Percentiles rank a stretch among this genome's conserved stretches.
Evolutionary conservation across 2,113 vertebrate genomes (phyloP).

Genomic region (Maccullochella peelii): DNA sequence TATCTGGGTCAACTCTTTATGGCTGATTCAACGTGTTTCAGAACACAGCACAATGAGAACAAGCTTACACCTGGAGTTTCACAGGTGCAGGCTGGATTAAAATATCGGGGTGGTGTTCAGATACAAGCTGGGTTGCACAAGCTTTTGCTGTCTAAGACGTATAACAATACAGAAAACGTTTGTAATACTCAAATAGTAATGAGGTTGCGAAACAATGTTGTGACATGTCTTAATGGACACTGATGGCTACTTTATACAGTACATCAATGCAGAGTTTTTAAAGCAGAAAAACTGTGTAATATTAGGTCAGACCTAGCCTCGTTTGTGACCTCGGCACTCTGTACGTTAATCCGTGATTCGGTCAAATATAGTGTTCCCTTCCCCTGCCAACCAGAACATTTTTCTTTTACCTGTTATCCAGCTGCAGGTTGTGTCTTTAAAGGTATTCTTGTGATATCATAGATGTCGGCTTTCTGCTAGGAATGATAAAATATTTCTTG

Average conservation of each 20-base stretch:
- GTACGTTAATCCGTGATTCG: neutral
- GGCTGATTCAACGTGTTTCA: conserved; percentile 58
- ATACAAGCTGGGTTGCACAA: neutral
- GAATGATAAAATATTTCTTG: neutral
- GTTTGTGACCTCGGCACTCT: neutral
- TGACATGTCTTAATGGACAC: neutral
- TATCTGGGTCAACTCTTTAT: conserved; percentile 66
- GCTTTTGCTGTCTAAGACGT: neutral
- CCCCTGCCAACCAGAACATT: neutral
- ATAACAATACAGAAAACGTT: neutral
- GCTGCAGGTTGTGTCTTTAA: neutral
- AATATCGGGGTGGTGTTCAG: conserved; percentile 7
- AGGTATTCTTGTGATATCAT: neutral
- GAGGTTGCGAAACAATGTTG: neutral
- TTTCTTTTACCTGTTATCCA: neutral
- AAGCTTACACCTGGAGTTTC: conserved; percentile 53
- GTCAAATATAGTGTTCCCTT: neutral
- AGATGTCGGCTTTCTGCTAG: neutral
- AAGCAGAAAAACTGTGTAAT: neutral
- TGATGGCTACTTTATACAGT: neutral
- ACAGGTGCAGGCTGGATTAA: conserved; percentile 45
- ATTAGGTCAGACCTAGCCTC: neutral
- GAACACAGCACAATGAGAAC: conserved; percentile 49
- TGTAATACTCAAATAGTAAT: neutral
- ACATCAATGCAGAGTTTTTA: neutral